Evolutionary conservation across 1,140 invertebrate species (phyloP).

Genomic region (Linepithema humile): DNA sequence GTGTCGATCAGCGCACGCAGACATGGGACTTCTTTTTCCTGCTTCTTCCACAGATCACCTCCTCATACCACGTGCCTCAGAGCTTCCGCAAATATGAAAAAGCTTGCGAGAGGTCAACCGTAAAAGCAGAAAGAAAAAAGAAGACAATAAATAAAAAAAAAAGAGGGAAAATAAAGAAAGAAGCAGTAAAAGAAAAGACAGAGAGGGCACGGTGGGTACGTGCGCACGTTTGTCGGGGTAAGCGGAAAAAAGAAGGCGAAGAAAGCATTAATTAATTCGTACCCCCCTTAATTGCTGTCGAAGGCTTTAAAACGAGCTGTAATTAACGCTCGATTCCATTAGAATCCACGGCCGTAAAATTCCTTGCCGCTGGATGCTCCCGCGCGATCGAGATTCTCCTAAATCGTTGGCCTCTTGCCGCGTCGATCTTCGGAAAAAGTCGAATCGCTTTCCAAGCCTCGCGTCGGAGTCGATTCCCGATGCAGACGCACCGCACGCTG

Average conservation of each 20-base stretch:
- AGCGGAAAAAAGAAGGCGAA: constrained; percentile 14
- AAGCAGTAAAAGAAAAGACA: not conserved
- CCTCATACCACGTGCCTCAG: not conserved
- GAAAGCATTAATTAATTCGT: constrained; percentile 70
- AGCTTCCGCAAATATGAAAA: constrained; percentile 1
- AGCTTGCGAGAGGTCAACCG: not conserved
- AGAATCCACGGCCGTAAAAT: constrained; percentile 56
- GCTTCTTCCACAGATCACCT: not conserved
- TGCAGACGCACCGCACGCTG: not conserved
- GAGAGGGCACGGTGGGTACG: not conserved
- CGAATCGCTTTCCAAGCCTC: constrained; percentile 12
- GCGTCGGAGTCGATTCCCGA: not conserved
- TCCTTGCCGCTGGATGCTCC: constrained; percentile 13
- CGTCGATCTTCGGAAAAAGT: constrained; percentile 34
- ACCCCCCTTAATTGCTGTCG: constrained; percentile 56
- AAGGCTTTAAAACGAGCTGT: constrained; percentile 64
- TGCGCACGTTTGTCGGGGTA: constrained; percentile 40
- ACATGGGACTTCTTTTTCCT: constrained; percentile 3
- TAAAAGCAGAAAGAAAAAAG: not conserved
- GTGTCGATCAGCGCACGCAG: not conserved
- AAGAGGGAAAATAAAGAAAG: constrained; percentile 13
- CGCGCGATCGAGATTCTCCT: constrained; percentile 37
- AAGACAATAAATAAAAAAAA: not conserved
- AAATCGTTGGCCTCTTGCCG: constrained; percentile 25
- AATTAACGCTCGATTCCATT: constrained; percentile 66